A percentile compares a stretch with the other conserved stretches of the same genome.
Evolutionary conservation across 2,888 invertebrate species (phyloP).

Genomic region (Opisthograptis luteolata): DNA sequence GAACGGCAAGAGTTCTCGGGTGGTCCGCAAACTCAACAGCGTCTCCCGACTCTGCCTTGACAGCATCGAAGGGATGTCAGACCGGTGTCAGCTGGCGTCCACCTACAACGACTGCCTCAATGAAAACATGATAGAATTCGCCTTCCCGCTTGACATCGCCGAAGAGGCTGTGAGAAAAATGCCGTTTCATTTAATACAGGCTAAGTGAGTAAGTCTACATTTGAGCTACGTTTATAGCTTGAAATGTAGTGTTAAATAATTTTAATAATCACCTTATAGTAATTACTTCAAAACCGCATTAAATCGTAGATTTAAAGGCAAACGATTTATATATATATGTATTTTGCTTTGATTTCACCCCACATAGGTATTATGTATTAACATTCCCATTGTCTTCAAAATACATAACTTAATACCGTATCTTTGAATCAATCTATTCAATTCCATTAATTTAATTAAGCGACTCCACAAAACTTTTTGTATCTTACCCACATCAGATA

Average conservation of each 20-base stretch:
- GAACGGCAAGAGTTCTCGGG: constrained; percentile 74
- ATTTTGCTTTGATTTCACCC: no score
- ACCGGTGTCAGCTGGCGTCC: constrained; percentile 73
- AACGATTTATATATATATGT: no score
- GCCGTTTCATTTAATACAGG: constrained; percentile 77
- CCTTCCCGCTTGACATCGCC: constrained; percentile 74
- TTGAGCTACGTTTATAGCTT: neutral
- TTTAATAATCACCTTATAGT: no score
- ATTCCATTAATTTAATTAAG: constrained; percentile 21
- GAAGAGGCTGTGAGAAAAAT: constrained; percentile 77
- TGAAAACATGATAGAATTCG: constrained; percentile 76
- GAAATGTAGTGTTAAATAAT: no score
- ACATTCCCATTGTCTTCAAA: constrained; percentile 1
- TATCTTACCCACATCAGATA: constrained; percentile 32
- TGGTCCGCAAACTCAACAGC: constrained; percentile 71
- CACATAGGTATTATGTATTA: no score
- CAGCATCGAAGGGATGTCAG: constrained; percentile 74
- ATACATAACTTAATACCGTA: constrained; percentile 4
- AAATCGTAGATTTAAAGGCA: no score
- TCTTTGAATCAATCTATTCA: constrained; percentile 8
- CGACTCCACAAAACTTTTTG: constrained; percentile 14
- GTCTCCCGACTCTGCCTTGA: constrained; percentile 73
- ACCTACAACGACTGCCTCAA: constrained; percentile 78
- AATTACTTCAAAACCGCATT: no score
- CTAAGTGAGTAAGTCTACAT: constrained; percentile 63